Base-by-base conservation (phyloP, 2,888 invertebrate genomes). In the Plebejus melissa region DNA sequence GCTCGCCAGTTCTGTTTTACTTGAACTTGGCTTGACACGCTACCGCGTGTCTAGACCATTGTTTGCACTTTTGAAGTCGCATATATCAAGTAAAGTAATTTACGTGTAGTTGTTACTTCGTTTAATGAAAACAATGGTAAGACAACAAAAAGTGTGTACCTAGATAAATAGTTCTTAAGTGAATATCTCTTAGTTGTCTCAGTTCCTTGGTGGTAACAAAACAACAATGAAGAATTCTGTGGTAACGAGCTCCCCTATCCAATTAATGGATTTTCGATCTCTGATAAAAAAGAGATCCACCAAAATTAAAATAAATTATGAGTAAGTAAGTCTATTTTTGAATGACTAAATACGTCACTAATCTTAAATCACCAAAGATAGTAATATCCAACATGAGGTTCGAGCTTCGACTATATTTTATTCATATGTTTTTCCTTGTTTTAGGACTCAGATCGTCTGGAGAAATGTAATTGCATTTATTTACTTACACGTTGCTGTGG, bases 41-140 rank as follows among this genome's bases (percentile, higher is more conserved):
- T 22, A 22, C 22, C 22, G 22, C 22, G 22, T 22, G 22, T 22
- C 22, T 22, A 22, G 22, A 28, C 28, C 11, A 60, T 60, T 60
- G 60, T 60, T 60, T 28, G 60, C 60, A 60, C 28, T 3, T 28
- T 22, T 2, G 22, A 28, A 54, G 54, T 16, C 4, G 16, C 16
- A 16, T 54, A 9, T 38, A 4, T 16, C 32, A 32, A 1, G 2
- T 32, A 32, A 58, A 58, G 7, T 58, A 58, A 58, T 58, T 58
- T 58, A 58, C 58, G 58, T 22, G 58, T 58, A 58, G 58, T 58
- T 58, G 58, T 58, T 58, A 22, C 22, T n/a, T 58, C 58, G 7
- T 22, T 58, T 7, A n/a, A 22, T 58, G n/a, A 28, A 7, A 60
- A 60, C 28, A 60, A 60, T 11, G 60, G 28, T 9, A 60, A 60